These are phyloP conservation scores for Xylocampa areola DNA, from an alignment of 2,888 invertebrate species.

Conservation along the genomic window DNA sequence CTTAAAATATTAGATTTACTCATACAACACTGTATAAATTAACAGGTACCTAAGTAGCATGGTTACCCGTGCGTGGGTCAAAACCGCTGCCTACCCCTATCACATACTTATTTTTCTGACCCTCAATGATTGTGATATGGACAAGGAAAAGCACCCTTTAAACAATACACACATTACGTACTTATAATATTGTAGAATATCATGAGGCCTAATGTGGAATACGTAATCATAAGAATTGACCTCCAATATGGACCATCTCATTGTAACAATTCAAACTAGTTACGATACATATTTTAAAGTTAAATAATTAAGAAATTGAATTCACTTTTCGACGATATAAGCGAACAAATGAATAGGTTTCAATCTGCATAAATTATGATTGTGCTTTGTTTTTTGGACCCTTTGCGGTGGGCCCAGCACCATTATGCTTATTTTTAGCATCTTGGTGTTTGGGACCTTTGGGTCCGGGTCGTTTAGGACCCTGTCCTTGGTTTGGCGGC, in stretches of 20 bases:
- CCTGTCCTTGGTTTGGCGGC: slow-evolving; percentile 51
- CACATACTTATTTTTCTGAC: background rate
- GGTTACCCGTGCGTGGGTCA: too few relatives aligned
- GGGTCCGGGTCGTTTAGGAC: slow-evolving; percentile 60
- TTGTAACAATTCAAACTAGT: slow-evolving; percentile 50
- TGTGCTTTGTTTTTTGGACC: slow-evolving; percentile 36
- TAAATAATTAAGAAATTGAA: slow-evolving; percentile 3
- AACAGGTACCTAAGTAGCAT: too few relatives aligned
- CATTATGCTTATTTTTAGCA: slow-evolving; percentile 48
- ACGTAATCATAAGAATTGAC: slow-evolving; percentile 51
- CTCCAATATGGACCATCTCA: slow-evolving; percentile 29
- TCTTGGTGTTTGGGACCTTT: slow-evolving; percentile 48
- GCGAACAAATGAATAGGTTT: too few relatives aligned
- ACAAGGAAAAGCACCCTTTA: slow-evolving; percentile 3
- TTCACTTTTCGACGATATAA: slow-evolving; percentile 15
- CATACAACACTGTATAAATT: too few relatives aligned
- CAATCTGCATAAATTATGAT: slow-evolving; percentile 23
- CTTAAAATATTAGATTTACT: too few relatives aligned
- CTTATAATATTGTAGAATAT: slow-evolving; percentile 26
- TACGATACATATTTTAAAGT: slow-evolving; percentile 10
- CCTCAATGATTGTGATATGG: slow-evolving; percentile 2
- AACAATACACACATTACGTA: slow-evolving; percentile 23
- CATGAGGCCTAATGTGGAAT: slow-evolving; percentile 25
- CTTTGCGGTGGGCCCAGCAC: slow-evolving; percentile 36
- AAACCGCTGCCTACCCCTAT: background rate